Evolutionary conservation across 35 echinoderm and acorn worm genomes (phyloP), one percentile per base, ranked within the genome.

Genomic region (Heliocidaris tuberculata): DNA sequence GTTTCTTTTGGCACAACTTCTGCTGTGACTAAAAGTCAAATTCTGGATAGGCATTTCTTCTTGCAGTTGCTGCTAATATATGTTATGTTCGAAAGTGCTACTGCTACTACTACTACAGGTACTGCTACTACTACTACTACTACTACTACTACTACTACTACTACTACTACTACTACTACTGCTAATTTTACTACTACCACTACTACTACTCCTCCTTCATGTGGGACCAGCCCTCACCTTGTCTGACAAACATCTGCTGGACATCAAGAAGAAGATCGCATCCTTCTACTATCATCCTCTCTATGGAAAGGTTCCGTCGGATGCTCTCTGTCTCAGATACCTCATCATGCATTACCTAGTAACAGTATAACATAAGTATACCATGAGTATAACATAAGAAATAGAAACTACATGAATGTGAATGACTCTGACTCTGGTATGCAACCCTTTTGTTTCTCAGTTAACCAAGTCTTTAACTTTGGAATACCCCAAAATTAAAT

Each of bases 301-400:
- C 98, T 48, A 99, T 99, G 32, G 98, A 97, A 6, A 99, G 92
- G 85, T 99, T 99, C 86, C 97, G 96, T 2, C 98, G 93, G 78
- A 99, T 99, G 93, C 96, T 99, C 93, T 99, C 98, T 10, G 98
- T 99, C 95, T 99, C 98, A 16, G 98, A 99, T 19, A 99, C 98
- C 78, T 99, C 98, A 97, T 99, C 98, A 87, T 99, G 98, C 98
- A 99, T 99, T 6, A 97, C 96, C 98, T 99, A 30, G 32, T 42
- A 42, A 42, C 35, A 42, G 35, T 42, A 42, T 42, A 42, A 94
- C 89, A 42, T 42, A 3, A 42, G 35, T n/a, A n/a, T n/a, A n/a
- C n/a, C n/a, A n/a, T n/a, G n/a, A 42, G 35, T 42, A 42, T 42
- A 42, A 94, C 89, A 42, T 42, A 3, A 42, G 35, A 42, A 50